Evolutionary conservation across 2,113 vertebrate genomes (phyloP).

Genomic region (Bothrops jararaca): DNA sequence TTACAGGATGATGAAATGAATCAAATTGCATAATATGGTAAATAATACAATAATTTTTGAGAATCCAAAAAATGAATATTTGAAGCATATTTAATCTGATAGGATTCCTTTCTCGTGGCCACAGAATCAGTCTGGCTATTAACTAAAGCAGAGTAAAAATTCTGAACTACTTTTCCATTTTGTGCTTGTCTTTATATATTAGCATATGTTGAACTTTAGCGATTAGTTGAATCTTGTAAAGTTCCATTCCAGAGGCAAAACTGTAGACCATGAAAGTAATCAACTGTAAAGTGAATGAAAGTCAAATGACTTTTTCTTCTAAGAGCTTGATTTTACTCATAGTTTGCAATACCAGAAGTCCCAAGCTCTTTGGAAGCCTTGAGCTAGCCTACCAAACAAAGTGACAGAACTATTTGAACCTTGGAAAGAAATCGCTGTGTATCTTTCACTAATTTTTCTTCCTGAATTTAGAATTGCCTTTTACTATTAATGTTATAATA

Average conservation of each 20-base stretch:
- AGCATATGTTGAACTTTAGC: background rate
- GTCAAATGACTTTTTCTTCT: background rate
- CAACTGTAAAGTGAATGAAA: background rate
- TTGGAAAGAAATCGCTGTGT: background rate
- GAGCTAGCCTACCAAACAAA: background rate
- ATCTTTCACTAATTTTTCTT: background rate
- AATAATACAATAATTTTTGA: background rate
- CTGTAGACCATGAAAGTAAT: background rate
- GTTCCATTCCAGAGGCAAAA: background rate
- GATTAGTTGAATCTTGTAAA: background rate
- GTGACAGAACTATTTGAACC: background rate
- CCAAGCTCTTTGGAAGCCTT: background rate
- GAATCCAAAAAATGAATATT: background rate
- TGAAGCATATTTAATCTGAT: background rate
- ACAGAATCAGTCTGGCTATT: background rate
- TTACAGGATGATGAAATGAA: background rate
- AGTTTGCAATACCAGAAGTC: background rate
- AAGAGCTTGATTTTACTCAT: background rate
- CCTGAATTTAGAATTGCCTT: background rate
- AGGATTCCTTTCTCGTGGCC: background rate
- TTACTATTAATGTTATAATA: background rate
- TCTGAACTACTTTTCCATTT: background rate
- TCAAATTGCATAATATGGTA: background rate
- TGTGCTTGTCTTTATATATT: background rate
- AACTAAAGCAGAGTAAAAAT: background rate